These are phyloP conservation scores for Xenentodon cancila DNA, from an alignment of 2,797 vertebrate genomes.

Conservation along the genomic window DNA sequence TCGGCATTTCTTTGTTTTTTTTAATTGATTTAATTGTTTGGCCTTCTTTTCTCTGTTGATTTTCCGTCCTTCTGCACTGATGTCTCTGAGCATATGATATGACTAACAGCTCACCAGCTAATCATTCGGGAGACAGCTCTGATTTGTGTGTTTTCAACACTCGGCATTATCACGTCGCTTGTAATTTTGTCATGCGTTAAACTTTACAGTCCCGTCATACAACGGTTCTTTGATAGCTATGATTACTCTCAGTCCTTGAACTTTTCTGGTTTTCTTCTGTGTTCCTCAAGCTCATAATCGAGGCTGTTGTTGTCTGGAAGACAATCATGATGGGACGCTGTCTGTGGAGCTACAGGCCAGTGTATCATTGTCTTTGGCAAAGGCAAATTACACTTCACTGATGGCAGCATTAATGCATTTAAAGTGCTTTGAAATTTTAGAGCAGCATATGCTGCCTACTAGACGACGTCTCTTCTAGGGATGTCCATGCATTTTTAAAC, in stretches of 20 bases:
- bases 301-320: too few relatives aligned
- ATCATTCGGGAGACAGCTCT: not conserved
- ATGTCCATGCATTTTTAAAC: too few relatives aligned
- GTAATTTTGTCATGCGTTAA: not conserved
- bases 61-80: not conserved
- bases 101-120: slow-evolving; percentile 1
- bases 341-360: too few relatives aligned
- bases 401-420: too few relatives aligned
- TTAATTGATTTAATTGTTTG: not conserved
- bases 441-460: too few relatives aligned
- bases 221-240: not conserved
- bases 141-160: not conserved
- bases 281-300: too few relatives aligned
- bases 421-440: too few relatives aligned
- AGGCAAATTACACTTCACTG: too few relatives aligned
- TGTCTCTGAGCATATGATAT: not conserved
- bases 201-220: not conserved
- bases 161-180: not conserved
- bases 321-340: too few relatives aligned
- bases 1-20: not conserved
- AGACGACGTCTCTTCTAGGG: too few relatives aligned
- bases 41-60: not conserved
- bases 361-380: too few relatives aligned
- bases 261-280: not conserved
- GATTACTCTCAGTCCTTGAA: too few relatives aligned